Evolutionary conservation across 2,113 vertebrate genomes (phyloP).

Genomic region (Lepisosteus oculatus): DNA sequence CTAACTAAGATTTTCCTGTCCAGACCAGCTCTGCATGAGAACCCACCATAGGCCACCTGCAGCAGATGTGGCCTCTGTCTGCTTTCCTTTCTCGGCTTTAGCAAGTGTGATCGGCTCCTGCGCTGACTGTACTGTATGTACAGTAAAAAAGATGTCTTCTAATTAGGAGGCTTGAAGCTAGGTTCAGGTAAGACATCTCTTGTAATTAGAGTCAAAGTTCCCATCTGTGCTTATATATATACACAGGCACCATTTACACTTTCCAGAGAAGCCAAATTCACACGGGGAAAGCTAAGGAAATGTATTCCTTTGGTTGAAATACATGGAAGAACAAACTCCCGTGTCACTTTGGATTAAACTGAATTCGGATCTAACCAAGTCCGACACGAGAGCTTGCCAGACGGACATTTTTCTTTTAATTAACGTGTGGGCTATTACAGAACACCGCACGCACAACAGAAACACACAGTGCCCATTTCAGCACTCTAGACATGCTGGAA

Average conservation of each 20-base stretch:
- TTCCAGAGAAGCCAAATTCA: neutral
- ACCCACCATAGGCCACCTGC: neutral
- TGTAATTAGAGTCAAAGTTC: conserved; percentile 3
- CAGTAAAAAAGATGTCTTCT: neutral
- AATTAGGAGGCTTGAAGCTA: neutral
- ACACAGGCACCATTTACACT: neutral
- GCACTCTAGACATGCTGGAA: neutral
- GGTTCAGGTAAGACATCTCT: conserved; percentile 4
- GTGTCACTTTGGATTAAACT: conserved; percentile 11
- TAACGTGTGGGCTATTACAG: conserved; percentile 10
- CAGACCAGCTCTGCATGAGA: neutral
- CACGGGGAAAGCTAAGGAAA: neutral
- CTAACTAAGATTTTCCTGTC: neutral
- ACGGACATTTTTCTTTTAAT: conserved; percentile 6
- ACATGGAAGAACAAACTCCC: conserved; percentile 1
- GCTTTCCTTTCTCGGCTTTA: neutral
- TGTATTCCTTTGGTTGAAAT: neutral
- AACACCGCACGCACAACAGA: conserved; percentile 1
- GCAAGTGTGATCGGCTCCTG: neutral
- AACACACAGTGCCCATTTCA: conserved; percentile 7
- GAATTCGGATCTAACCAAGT: conserved; percentile 5
- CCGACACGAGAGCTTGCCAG: neutral
- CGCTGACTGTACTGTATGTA: neutral
- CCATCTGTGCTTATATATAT: neutral
- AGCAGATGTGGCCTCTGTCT: neutral